Base-by-base conservation (phyloP, 1,140 invertebrate species). In the Luehdorfia chinensis region DNA sequence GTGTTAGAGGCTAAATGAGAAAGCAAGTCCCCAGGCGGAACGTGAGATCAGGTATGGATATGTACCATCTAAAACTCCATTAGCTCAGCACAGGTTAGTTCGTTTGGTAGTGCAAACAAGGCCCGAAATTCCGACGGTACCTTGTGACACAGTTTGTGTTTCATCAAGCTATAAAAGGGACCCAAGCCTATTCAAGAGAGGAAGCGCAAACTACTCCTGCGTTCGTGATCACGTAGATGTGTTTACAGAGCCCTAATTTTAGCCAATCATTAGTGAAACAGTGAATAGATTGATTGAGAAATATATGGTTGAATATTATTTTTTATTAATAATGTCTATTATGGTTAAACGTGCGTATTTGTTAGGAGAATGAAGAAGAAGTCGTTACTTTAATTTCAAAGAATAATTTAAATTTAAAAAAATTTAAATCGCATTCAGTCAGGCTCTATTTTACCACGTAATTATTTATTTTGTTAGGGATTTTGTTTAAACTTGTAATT, bases 71-170 rank as follows among this genome's bases (percentile, higher is more conserved):
- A 39, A 71, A 75, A 74, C 56, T 64, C 55, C 49, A 70, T 78
- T 74, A 75, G 48, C 30, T 31, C 19, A 37, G 55, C 45, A 74
- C 66, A 66, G 67, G 60, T 55, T 47, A 52, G 61, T 65, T 71
- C 66, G 63, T 68, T 70, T 66, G 55, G 49, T 51, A 64, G 43
- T 65, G 66, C 67, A 74, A 76, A 77, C 69, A 75, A 36, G 34
- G 47, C 39, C 56, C 48, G 54, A 71, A 75, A 76, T 80, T 78
- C 77, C 56, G 66, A 66, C 58, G 58, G 51, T 56, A 59, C 61
- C 65, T 49, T 62, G 53, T 72, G 73, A 69, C 75, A 78, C 55
- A 84, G 79, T 84, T 84, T 84, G 69, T 74, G 62, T 84, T 80
- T 69, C 79, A 80, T 84, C 75, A 71, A 67, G 59, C 55, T 36